These are phyloP conservation scores for Whitmania pigra DNA, from an alignment of 1,140 invertebrate species.

Conservation along the genomic window DNA sequence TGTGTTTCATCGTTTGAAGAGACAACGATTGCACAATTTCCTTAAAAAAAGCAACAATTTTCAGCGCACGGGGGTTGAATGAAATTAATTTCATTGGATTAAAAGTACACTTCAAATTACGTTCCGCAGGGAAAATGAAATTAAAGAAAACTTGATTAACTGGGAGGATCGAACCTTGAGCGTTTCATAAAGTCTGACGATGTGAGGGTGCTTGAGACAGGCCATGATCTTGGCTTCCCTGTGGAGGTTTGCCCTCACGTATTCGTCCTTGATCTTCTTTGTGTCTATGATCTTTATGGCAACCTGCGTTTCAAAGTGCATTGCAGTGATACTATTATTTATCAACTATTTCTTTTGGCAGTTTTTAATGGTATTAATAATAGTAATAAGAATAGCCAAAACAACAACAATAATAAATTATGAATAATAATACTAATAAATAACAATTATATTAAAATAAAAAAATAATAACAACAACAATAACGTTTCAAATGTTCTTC, in stretches of 20 bases:
- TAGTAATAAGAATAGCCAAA: too few relatives aligned
- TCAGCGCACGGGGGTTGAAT: background rate
- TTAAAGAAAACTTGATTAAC: background rate
- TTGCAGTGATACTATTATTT: too few relatives aligned
- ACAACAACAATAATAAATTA: too few relatives aligned
- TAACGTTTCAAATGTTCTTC: too few relatives aligned
- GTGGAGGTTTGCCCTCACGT: conserved; percentile 53
- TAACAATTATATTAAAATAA: too few relatives aligned
- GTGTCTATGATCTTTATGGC: conserved; percentile 59
- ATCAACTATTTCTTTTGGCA: too few relatives aligned
- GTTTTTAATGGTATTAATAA: too few relatives aligned
- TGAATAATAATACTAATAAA: too few relatives aligned
- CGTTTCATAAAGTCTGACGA: conserved; percentile 55
- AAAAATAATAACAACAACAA: too few relatives aligned
- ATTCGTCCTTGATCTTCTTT: conserved; percentile 53
- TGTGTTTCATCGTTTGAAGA: background rate
- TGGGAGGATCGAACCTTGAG: conserved; percentile 46
- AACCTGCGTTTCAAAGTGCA: conserved; percentile 44
- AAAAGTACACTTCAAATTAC: background rate
- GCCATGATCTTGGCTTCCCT: conserved; percentile 55
- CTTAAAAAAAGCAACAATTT: background rate
- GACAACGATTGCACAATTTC: background rate
- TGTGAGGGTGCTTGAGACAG: conserved; percentile 54
- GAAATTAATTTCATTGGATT: too few relatives aligned
- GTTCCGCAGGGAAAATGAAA: too few relatives aligned